Percentiles rank a stretch among this genome's conserved stretches.
Evolutionary conservation across 2,797 vertebrate genomes (phyloP).

Genomic region (Paedocypris micromegethes): DNA sequence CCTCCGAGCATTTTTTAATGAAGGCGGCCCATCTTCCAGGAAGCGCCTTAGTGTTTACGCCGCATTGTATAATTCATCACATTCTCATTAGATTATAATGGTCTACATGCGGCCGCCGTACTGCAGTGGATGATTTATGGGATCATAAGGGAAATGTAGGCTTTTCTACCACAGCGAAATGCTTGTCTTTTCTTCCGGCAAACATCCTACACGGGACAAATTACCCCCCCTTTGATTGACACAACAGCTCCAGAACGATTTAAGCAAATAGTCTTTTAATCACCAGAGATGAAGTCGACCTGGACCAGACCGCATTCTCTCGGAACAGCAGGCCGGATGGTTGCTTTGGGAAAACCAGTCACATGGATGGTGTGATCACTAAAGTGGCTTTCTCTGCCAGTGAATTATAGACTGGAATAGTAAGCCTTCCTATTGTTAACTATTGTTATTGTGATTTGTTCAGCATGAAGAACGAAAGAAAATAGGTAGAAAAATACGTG

Average conservation of each 20-base stretch:
- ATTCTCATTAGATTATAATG: conserved; percentile 34
- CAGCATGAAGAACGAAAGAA: too few relatives aligned
- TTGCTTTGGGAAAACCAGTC: too few relatives aligned
- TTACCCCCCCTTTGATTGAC: background rate
- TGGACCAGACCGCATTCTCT: too few relatives aligned
- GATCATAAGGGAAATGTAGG: conserved; percentile 34
- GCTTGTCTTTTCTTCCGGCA: conserved; percentile 14
- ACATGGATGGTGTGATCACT: too few relatives aligned
- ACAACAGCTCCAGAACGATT: conserved; percentile 10
- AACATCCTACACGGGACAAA: conserved; percentile 10
- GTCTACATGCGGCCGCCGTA: conserved; percentile 13
- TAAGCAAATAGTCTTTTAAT: background rate
- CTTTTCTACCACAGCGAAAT: conserved; percentile 16
- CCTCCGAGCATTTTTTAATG: conserved; percentile 34
- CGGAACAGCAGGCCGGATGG: too few relatives aligned
- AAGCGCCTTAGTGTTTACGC: conserved; percentile 37
- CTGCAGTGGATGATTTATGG: conserved; percentile 13
- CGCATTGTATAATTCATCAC: conserved; percentile 26
- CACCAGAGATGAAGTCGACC: background rate
- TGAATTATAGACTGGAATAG: too few relatives aligned
- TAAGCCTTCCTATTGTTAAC: too few relatives aligned
- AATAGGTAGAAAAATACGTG: too few relatives aligned
- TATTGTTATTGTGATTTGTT: too few relatives aligned
- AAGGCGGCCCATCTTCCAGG: conserved; percentile 36
- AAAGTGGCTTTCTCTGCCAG: too few relatives aligned